Evolutionary conservation across 2,797 vertebrate genomes (phyloP).

Genomic region (Ctenosaura bakeri): DNA sequence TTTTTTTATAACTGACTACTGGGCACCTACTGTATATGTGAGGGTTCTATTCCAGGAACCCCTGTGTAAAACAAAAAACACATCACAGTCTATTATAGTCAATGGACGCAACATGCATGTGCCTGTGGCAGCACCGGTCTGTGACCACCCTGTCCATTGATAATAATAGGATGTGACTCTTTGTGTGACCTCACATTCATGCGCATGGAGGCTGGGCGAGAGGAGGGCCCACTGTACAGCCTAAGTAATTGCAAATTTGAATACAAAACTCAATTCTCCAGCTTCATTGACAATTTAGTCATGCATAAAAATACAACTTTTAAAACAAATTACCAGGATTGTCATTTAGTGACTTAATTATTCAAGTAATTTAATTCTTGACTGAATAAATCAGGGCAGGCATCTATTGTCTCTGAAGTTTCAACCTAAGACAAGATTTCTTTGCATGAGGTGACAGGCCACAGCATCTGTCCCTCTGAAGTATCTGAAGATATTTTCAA

Average conservation of each 20-base stretch:
- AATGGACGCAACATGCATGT: too few species aligned
- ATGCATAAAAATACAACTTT: background rate
- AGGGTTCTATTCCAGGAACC: too few species aligned
- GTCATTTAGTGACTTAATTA: constrained; percentile 61
- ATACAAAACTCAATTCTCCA: background rate
- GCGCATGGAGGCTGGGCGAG: too few species aligned
- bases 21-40: too few species aligned
- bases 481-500: constrained; percentile 74
- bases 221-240: background rate
- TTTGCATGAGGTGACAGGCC: constrained; percentile 66
- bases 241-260: constrained; percentile 20
- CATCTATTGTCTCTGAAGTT: constrained; percentile 66
- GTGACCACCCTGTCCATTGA: too few species aligned
- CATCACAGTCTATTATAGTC: too few species aligned
- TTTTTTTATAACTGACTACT: background rate
- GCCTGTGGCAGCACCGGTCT: too few species aligned
- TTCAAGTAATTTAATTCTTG: constrained; percentile 67
- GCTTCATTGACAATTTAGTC: background rate
- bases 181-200: too few species aligned
- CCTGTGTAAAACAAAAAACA: too few species aligned
- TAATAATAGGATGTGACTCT: too few species aligned
- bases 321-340: background rate
- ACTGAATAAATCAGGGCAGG: constrained; percentile 72
- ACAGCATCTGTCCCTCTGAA: constrained; percentile 64
- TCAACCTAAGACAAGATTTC: constrained; percentile 69